phyloP scores from a whole-genome alignment of 2,797 vertebrate genomes.

The Acridotheres tristis region DNA sequence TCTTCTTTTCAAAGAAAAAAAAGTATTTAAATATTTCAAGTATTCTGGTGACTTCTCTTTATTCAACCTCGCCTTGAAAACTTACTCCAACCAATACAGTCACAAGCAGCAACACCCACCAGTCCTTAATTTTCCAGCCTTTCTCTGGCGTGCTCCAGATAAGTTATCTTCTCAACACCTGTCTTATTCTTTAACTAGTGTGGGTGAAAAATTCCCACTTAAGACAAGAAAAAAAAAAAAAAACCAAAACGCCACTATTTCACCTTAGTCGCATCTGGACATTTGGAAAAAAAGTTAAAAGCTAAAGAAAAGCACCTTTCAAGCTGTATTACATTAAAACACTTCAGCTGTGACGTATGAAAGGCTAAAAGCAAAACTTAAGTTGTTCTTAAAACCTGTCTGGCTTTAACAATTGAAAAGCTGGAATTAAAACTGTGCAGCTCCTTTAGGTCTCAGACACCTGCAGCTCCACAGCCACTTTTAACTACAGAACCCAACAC shows the following conservation, averaged over 20 bases:
- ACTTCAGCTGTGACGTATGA: background rate
- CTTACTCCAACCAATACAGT: background rate
- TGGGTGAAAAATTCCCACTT: background rate
- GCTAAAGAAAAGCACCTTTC: background rate
- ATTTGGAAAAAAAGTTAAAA: background rate
- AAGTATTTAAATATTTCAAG: background rate
- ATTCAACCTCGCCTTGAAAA: background rate
- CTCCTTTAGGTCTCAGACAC: background rate
- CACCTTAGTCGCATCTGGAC: background rate
- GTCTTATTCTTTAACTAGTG: background rate
- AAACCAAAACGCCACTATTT: background rate
- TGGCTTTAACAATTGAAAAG: background rate
- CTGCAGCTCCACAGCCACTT: background rate
- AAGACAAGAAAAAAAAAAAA: background rate
- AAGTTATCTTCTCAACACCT: slow-evolving; percentile 32
- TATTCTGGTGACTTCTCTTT: background rate
- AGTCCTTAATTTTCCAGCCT: background rate
- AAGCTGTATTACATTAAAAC: background rate
- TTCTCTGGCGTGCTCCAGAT: background rate
- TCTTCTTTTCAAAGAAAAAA: background rate
- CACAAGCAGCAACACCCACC: background rate
- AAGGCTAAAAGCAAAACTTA: background rate
- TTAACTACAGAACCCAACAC: background rate
- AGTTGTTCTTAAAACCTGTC: background rate
- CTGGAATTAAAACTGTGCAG: background rate